Percentiles rank a stretch among this genome's conserved stretches.
Conservation (phyloP, 2,113 vertebrate genomes). For the Sitta europaea region DNA sequence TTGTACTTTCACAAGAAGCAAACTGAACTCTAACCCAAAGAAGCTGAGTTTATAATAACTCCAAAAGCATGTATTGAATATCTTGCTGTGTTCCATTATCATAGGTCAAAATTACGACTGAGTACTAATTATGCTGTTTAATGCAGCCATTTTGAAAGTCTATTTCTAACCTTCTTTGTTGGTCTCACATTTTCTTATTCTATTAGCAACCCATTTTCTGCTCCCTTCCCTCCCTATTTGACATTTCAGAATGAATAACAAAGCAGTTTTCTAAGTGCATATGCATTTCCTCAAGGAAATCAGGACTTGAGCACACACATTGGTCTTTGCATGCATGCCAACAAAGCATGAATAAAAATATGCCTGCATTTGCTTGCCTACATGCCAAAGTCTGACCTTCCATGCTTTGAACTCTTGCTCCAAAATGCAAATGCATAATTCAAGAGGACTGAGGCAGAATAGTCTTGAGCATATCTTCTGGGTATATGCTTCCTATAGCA, state of each 20-base stretch:
- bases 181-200: not conserved
- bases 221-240: not conserved
- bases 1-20: not conserved
- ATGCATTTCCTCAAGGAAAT: constrained; percentile 49
- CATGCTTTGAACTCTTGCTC: constrained; percentile 26
- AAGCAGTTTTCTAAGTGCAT: constrained; percentile 1
- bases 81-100: not conserved
- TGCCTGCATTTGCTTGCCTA: not conserved
- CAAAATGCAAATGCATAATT: constrained; percentile 28
- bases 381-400: not conserved
- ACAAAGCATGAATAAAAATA: constrained; percentile 3
- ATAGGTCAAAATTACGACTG: not conserved
- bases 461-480: not conserved
- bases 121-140: not conserved
- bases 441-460: not conserved
- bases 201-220: not conserved
- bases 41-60: not conserved
- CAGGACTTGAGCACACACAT: not conserved
- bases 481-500: not conserved
- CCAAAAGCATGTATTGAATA: not conserved
- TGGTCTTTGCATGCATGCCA: not conserved
- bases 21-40: not conserved
- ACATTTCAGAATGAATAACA: constrained; percentile 25
- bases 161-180: not conserved
- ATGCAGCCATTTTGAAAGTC: not conserved